Conservation (phyloP, 1,140 invertebrate genomes). For the Hormaphis cornu region DNA sequence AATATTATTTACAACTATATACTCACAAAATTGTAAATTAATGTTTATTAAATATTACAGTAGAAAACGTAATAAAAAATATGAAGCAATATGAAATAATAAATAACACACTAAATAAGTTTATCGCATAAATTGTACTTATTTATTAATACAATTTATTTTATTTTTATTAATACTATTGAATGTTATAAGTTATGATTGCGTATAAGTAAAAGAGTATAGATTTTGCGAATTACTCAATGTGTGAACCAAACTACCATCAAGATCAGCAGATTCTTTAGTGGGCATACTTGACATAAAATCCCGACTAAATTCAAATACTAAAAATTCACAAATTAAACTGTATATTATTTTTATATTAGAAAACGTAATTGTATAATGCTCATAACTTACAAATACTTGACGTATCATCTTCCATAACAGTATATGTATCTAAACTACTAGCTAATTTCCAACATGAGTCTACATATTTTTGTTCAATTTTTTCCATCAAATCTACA, state of each 20-base stretch:
- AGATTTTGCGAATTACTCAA: constrained; percentile 5
- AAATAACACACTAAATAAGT: no score
- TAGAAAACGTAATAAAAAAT: no score
- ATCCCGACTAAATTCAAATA: constrained; percentile 20
- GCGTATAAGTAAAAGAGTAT: constrained; percentile 12
- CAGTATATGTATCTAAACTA: constrained; percentile 10
- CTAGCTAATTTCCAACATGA: constrained; percentile 25
- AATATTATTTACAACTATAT: no score
- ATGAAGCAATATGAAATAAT: no score
- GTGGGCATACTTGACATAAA: constrained; percentile 29
- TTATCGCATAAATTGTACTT: no score
- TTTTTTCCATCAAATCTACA: constrained; percentile 26
- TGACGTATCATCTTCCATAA: constrained; percentile 3
- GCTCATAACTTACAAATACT: constrained; percentile 14
- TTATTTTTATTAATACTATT: no score
- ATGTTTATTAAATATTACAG: no score
- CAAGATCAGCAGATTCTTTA: constrained; percentile 22
- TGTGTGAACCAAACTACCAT: constrained; percentile 10
- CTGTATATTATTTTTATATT: not conserved
- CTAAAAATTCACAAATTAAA: not conserved
- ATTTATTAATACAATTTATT: no score
- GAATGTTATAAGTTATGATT: not conserved
- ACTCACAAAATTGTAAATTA: no score
- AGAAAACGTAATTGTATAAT: not conserved
- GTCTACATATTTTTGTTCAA: constrained; percentile 27